Conservation (phyloP, 2,797 vertebrate genomes). For the Pelodytes ibericus region DNA sequence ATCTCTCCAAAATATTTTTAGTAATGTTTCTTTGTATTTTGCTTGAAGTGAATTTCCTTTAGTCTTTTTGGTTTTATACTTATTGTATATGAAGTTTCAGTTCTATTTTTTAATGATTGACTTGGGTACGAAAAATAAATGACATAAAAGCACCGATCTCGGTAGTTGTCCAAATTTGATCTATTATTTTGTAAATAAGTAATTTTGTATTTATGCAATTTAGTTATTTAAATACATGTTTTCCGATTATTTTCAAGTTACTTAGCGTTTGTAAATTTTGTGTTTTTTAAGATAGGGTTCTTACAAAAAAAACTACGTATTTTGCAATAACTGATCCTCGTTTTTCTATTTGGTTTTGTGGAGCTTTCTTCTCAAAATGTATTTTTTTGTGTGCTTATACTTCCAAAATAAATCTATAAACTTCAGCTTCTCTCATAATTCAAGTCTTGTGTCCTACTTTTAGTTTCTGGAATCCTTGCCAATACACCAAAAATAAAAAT, state of each 20-base stretch:
- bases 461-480: too few species aligned
- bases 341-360: not conserved
- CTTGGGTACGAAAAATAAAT: not conserved
- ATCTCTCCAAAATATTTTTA: constrained; percentile 55
- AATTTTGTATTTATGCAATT: not conserved
- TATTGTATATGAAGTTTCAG: not conserved
- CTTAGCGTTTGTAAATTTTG: constrained; percentile 3
- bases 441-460: too few species aligned
- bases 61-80: not conserved
- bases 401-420: too few species aligned
- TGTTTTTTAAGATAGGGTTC: not conserved
- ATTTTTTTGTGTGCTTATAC: too few species aligned
- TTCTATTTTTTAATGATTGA: not conserved
- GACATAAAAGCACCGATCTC: too few species aligned
- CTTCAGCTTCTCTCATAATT: too few species aligned
- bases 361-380: too few species aligned
- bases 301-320: not conserved
- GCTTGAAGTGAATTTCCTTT: constrained; percentile 32
- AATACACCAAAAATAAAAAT: too few species aligned
- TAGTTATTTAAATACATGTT: constrained; percentile 60
- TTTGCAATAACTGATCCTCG: not conserved
- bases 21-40: constrained; percentile 62
- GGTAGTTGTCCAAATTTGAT: not conserved
- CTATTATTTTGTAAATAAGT: not conserved
- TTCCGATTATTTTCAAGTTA: constrained; percentile 43